These are phyloP conservation scores for Buphagus erythrorhynchus DNA, from an alignment of 2,797 vertebrate genomes.

Conservation along the genomic window DNA sequence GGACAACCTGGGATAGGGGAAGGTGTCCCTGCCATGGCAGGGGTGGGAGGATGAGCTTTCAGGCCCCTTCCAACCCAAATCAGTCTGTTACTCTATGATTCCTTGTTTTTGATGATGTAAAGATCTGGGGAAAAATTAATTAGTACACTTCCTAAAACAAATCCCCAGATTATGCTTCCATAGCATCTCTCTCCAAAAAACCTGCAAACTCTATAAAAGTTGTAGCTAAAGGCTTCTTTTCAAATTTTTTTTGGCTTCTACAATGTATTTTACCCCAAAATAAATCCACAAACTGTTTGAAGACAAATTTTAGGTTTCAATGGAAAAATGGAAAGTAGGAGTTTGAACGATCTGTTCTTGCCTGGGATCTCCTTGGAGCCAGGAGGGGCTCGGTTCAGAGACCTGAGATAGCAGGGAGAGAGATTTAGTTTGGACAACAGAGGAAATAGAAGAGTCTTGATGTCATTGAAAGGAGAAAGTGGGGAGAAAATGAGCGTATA, in stretches of 20 bases:
- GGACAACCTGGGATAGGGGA: rapidly evolving
- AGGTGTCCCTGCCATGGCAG: neutral
- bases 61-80: neutral
- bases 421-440: neutral
- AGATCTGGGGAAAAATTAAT: neutral
- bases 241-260: neutral
- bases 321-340: neutral
- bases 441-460: neutral
- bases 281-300: neutral
- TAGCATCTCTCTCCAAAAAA: neutral
- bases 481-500: neutral
- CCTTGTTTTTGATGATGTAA: neutral
- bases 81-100: neutral
- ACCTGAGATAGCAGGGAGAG: neutral
- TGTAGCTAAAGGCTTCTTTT: neutral
- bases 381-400: neutral
- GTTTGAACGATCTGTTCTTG: neutral
- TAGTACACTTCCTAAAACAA: neutral
- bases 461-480: neutral
- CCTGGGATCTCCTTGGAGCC: neutral
- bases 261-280: rapidly evolving
- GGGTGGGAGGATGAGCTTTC: rapidly evolving
- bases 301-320: neutral
- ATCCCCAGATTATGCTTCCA: neutral
- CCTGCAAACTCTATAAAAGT: neutral